Evolutionary conservation across 2,888 invertebrate species (phyloP).

Genomic region (Drosophila nigricruria): DNA sequence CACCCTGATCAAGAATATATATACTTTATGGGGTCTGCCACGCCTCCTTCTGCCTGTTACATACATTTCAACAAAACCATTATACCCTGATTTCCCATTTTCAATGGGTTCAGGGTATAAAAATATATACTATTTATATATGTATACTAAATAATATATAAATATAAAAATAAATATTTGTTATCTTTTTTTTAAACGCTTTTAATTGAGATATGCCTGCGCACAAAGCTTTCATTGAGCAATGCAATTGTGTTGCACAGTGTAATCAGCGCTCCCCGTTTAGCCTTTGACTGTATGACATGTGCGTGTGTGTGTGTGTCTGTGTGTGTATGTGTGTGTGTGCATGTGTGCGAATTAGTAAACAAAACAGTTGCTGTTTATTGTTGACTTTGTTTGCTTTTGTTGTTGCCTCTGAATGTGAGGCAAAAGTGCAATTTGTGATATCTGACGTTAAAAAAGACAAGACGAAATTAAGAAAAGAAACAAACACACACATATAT

Average conservation of each 20-base stretch:
- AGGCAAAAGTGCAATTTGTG: conserved; percentile 54
- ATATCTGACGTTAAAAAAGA: conserved; percentile 33
- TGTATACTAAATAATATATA: not conserved
- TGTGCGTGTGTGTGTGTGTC: conserved; percentile 5
- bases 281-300: conserved; percentile 27
- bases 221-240: not conserved
- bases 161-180: not conserved
- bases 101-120: too few species aligned
- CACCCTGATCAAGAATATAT: too few species aligned
- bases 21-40: too few species aligned
- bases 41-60: too few species aligned
- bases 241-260: conserved; percentile 9
- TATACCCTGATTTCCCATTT: too few species aligned
- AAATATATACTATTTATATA: too few species aligned
- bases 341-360: conserved; percentile 58
- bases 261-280: conserved; percentile 23
- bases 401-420: conserved; percentile 40
- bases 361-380: conserved; percentile 60
- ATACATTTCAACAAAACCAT: too few species aligned
- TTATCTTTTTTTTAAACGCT: not conserved
- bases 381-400: conserved; percentile 52
- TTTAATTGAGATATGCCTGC: not conserved
- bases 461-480: conserved; percentile 17
- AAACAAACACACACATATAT: conserved; percentile 3
- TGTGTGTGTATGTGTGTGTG: conserved; percentile 10